These are phyloP conservation scores for Sarcophaga bullata DNA, from an alignment of 1,140 invertebrate genomes.

Conservation along the genomic window DNA sequence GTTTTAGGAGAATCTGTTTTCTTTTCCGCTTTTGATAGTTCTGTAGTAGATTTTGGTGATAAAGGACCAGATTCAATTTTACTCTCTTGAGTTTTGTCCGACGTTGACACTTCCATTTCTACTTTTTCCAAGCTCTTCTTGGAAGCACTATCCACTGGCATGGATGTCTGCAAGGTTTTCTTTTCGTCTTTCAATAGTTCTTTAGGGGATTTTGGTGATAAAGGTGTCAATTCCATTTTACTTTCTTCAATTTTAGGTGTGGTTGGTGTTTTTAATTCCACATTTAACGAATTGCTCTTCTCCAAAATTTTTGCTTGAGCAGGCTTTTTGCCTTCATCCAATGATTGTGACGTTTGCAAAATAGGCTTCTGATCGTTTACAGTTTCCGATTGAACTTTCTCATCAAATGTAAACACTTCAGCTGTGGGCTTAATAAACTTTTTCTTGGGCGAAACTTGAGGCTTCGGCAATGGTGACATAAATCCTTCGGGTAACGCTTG, in stretches of 20 bases:
- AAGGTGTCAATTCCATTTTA: neutral
- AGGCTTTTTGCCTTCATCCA: neutral
- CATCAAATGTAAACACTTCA: conserved; percentile 59
- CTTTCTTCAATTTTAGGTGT: neutral
- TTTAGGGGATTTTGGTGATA: neutral
- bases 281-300: neutral
- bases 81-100: neutral
- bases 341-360: neutral
- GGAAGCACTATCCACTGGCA: neutral
- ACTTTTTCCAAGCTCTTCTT: no score
- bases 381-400: conserved; percentile 31
- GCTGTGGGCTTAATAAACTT: conserved; percentile 48
- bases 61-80: neutral
- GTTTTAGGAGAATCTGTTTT: neutral
- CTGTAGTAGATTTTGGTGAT: neutral
- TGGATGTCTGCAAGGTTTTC: neutral
- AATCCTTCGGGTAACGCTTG: conserved; percentile 55
- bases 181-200: neutral
- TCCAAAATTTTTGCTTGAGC: neutral
- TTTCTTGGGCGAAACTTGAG: neutral
- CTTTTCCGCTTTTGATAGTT: neutral
- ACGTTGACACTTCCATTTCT: no score
- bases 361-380: neutral
- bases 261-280: neutral
- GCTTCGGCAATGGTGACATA: conserved; percentile 54